Evolutionary conservation across 2,113 vertebrate species (phyloP), one percentile per base, ranked within the genome.

Genomic region (Strigops habroptila): DNA sequence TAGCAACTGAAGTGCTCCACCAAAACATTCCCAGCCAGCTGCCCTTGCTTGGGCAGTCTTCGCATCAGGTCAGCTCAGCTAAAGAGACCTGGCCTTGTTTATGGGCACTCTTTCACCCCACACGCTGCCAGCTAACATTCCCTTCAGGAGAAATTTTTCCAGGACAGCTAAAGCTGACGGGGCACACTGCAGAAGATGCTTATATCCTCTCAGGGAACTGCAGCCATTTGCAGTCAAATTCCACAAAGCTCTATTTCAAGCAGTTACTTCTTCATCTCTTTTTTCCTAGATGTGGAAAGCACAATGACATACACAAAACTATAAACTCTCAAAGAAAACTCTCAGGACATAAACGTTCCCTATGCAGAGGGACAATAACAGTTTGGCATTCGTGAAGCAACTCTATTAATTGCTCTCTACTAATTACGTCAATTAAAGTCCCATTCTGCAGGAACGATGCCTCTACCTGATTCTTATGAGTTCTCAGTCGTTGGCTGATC

Each of bases 101-200:
- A 35, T 18, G 48, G 27, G 55, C 14, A 41, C 24, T 41, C 41
- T 11, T 73, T 53, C n/a, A 44, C 24, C 13, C 37, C 25, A 49
- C 12, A 16, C 0, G 0, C 60, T 68, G 31, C 70, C 55, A 89
- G 65, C 18, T 75, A 84, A 75, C n/a, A 37, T 7, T 63, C 4
- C 25, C 51, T 55, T 71, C 3, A 4, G 52, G 15, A 35, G 67
- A 87, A 71, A 43, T 39, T 43, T 53, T 71, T 33, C 70, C 74
- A 55, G 28, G 51, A 91, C 28, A 82, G 35, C 28, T 43, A 78
- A 86, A 84, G 37, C 46, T 55, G 43, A 92, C 10, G n/a, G 25
- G 86, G 69, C n/a, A 69, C 48, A 16, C 24, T 64, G 52, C 7
- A 83, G 35, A 62, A 83, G 15, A 76, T 2, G 5, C 9, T 69